phyloP scores from a whole-genome alignment of 2,888 invertebrate species.

The Pseudococcus jackbeardsleyi region DNA sequence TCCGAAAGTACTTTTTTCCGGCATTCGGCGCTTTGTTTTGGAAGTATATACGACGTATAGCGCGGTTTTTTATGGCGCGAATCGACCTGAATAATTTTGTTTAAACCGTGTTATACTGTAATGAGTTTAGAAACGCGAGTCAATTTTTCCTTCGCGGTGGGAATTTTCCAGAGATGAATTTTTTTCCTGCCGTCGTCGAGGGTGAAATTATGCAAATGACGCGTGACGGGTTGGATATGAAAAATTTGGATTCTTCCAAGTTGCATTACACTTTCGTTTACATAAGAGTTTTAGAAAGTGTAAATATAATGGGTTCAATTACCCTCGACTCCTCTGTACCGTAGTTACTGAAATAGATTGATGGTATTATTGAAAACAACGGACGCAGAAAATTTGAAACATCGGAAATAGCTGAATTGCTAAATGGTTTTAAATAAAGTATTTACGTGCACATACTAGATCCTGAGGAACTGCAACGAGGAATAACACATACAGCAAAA shows the following conservation, averaged over 20 bases:
- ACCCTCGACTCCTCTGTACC: background rate
- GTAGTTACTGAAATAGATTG: background rate
- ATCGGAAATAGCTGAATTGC: background rate
- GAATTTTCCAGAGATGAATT: background rate
- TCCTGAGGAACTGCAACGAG: no score
- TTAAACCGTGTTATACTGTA: slow-evolving; percentile 25
- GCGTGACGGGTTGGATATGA: slow-evolving; percentile 25
- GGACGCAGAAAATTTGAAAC: background rate
- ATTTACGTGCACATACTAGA: no score
- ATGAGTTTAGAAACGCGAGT: slow-evolving; percentile 25
- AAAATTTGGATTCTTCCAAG: slow-evolving; percentile 10
- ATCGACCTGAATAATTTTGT: slow-evolving; percentile 26
- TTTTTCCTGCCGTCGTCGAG: background rate
- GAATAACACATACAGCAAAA: no score
- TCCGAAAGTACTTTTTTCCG: slow-evolving; percentile 34
- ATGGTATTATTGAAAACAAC: background rate
- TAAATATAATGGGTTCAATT: slow-evolving; percentile 20
- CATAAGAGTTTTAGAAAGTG: background rate
- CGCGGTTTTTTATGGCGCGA: slow-evolving; percentile 33
- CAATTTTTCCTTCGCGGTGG: background rate
- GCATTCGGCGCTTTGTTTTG: slow-evolving; percentile 27
- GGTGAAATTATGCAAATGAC: slow-evolving; percentile 37
- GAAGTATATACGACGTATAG: background rate
- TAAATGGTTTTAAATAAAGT: no score
- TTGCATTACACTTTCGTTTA: slow-evolving; percentile 12